Evolutionary conservation across 2,888 invertebrate genomes (phyloP).

Genomic region (Brachypalpus laphriformis): DNA sequence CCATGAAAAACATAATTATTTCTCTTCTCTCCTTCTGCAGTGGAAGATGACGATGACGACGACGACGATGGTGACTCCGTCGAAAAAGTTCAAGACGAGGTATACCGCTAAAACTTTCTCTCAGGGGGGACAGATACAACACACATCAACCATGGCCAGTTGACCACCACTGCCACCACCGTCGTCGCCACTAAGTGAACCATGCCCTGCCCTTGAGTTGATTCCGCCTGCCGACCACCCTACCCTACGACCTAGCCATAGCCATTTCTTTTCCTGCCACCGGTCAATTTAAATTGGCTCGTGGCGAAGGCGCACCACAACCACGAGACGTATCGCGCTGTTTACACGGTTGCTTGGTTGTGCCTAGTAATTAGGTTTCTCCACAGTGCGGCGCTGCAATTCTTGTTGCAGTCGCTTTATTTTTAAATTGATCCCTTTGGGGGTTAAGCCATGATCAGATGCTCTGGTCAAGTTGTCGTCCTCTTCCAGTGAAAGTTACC

Average conservation of each 20-base stretch:
- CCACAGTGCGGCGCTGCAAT: conserved; percentile 3
- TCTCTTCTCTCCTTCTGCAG: conserved; percentile 16
- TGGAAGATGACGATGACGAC: not conserved
- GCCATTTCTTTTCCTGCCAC: not conserved
- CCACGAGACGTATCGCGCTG: not conserved
- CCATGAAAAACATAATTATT: conserved; percentile 48
- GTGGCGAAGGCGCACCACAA: conserved; percentile 38
- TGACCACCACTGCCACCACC: conserved; percentile 39
- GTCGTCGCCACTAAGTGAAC: not conserved
- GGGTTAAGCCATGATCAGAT: conserved; percentile 11
- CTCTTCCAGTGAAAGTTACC: conserved; percentile 51
- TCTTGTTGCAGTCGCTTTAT: conserved; percentile 1
- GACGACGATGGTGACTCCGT: not conserved
- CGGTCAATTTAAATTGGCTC: conserved; percentile 59
- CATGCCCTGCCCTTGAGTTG: conserved; percentile 48
- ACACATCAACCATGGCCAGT: conserved; percentile 20
- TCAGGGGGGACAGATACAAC: not conserved
- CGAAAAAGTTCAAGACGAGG: not conserved
- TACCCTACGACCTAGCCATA: not conserved
- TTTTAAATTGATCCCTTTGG: conserved; percentile 59
- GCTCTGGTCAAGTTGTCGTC: conserved; percentile 37
- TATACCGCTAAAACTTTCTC: conserved; percentile 45
- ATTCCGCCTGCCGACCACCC: conserved; percentile 15
- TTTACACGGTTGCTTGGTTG: conserved; percentile 37
- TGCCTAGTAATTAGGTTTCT: conserved; percentile 29